Base-by-base conservation (phyloP, 2,113 vertebrate genomes). In the Paramormyrops kingsleyae region DNA sequence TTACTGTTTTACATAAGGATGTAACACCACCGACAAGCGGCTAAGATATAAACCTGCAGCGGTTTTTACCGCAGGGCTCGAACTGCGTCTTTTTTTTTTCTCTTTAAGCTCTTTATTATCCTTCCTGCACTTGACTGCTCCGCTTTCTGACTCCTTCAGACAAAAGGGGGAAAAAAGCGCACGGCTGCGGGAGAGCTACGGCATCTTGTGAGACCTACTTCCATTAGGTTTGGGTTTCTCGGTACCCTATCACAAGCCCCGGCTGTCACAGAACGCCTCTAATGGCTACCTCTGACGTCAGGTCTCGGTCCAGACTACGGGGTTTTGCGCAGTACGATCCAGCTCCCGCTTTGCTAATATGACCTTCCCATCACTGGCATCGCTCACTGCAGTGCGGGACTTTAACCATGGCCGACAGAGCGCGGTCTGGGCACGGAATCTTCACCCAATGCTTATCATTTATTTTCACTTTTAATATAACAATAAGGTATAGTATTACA, bases 241-340 rank as follows among this genome's bases (percentile, higher is more conserved):
- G 53, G 88, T 89, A 87, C 90, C 91, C 91, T 17, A 74, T 83
- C 70, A 86, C 74, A 86, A 87, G 89, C 90, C 90, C 83, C 31
- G 83, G 50, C 93, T 93, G 94, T 94, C 94, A 95, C 39, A 93
- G 90, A 91, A 87, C 83, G 80, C 91, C 91, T 92, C 92, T 91
- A 93, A 92, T 94, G 93, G 94, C 92, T 94, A 94, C 94, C 91
- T 91, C 90, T 96, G 96, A 96, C 95, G 96, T 96, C 94, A 91
- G 88, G 90, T 92, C 90, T 92, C 94, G 94, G 94, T 95, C 95
- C 94, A 92, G 94, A 95, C 94, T 91, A 10, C 90, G 92, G 92
- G 90, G 83, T 95, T 95, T 96, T 95, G 95, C 95, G 96, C 96
- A 96, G 95, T 95, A 91, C 88, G 90, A 89, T 89, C 56, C 77